These are phyloP conservation scores for Bergia sp. DNA, from an alignment of 92 coral and sea anemone species.

Conservation along the genomic window DNA sequence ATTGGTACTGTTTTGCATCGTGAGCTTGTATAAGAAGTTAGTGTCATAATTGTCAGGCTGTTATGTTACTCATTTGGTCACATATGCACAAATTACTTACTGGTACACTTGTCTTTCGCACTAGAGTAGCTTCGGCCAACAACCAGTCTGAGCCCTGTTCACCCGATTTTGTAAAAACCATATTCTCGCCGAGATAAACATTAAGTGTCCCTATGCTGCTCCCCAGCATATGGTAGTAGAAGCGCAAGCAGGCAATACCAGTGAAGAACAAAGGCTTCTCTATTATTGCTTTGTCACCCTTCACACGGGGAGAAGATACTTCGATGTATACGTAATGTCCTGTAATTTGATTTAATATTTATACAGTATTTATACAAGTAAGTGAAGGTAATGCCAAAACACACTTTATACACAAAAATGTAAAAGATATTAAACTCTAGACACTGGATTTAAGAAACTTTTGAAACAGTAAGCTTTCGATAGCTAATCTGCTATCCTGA, in stretches of 20 bases:
- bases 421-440: no score
- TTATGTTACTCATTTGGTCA: no score
- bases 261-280: background rate
- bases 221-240: background rate
- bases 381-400: no score
- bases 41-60: no score
- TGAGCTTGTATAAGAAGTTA: no score
- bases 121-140: background rate
- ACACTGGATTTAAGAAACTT: no score
- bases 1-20: no score
- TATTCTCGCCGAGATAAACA: background rate
- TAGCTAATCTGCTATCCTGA: no score
- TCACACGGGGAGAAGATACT: background rate
- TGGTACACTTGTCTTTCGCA: background rate
- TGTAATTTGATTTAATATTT: no score
- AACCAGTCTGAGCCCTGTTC: background rate
- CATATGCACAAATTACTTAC: background rate
- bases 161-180: background rate
- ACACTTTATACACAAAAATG: no score
- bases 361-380: no score
- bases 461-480: no score
- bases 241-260: background rate
- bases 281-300: background rate
- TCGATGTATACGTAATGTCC: background rate
- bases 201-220: background rate